These are phyloP conservation scores for Agapornis roseicollis DNA, from an alignment of 2,113 vertebrate species.

Conservation along the genomic window DNA sequence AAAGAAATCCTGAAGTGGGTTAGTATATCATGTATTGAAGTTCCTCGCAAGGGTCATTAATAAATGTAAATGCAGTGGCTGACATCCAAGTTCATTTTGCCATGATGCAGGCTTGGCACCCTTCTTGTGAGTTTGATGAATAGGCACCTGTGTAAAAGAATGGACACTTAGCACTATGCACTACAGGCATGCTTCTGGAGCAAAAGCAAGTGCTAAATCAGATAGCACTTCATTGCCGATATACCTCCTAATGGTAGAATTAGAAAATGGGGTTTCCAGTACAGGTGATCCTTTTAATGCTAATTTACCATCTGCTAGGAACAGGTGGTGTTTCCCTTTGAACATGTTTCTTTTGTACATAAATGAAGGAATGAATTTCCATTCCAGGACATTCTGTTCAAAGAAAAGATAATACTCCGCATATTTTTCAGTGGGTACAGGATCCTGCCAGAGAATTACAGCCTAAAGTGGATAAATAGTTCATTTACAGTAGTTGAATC, in stretches of 20 bases:
- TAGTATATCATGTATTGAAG: neutral
- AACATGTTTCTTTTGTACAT: constrained; percentile 11
- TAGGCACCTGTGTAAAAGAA: neutral
- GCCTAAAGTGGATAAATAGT: neutral
- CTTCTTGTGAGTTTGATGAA: neutral
- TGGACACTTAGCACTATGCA: neutral
- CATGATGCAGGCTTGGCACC: neutral
- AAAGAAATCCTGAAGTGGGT: neutral
- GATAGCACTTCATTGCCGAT: neutral
- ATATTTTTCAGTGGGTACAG: neutral
- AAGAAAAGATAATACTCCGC: constrained; percentile 34
- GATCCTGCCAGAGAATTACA: neutral
- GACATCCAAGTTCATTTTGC: neutral
- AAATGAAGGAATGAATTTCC: constrained; percentile 31
- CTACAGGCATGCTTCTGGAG: neutral
- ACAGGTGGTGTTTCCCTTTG: constrained; percentile 62
- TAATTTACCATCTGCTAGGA: constrained; percentile 63
- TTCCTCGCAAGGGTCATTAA: neutral
- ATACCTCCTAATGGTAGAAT: constrained; percentile 23
- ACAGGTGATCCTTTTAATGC: constrained; percentile 45
- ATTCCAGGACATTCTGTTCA: constrained; percentile 19
- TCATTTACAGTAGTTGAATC: neutral
- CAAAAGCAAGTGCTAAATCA: neutral
- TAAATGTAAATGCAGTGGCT: neutral
- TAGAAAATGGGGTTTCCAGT: constrained; percentile 8